These are phyloP conservation scores for Leptinotarsa texana DNA, from an alignment of 1,140 invertebrate genomes.

Conservation along the genomic window DNA sequence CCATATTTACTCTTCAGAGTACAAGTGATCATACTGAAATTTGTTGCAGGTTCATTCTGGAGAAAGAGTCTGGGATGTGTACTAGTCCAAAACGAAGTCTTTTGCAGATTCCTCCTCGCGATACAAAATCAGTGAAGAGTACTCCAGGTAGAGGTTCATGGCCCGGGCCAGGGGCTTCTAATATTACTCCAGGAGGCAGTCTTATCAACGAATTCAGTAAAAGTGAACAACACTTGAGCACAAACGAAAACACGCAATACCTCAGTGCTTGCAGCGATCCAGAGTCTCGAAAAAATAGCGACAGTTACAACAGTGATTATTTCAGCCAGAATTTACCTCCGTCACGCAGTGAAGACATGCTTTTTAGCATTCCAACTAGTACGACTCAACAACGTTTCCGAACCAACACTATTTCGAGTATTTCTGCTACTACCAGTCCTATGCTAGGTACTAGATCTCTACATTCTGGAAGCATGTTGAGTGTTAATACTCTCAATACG, in stretches of 20 bases:
- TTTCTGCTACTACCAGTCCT: conserved; percentile 69
- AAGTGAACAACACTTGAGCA: conserved; percentile 77
- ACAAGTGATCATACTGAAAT: too few relatives aligned
- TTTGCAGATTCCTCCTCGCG: conserved; percentile 71
- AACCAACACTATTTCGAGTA: conserved; percentile 61
- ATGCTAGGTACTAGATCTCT: conserved; percentile 65
- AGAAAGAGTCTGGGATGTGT: conserved; percentile 55
- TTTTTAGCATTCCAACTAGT: conserved; percentile 61
- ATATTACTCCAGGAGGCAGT: conserved; percentile 53
- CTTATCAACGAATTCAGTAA: conserved; percentile 77
- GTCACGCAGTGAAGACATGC: conserved; percentile 76
- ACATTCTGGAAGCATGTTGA: conserved; percentile 63
- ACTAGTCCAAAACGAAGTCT: conserved; percentile 56
- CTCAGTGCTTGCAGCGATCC: conserved; percentile 58
- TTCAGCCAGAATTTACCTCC: conserved; percentile 57
- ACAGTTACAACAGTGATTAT: conserved; percentile 61
- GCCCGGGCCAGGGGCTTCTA: conserved; percentile 75
- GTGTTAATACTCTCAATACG: conserved; percentile 58
- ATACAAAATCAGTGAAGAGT: conserved; percentile 75
- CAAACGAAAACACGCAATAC: conserved; percentile 60
- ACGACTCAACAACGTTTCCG: conserved; percentile 23
- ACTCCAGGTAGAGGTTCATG: conserved; percentile 78
- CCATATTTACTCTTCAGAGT: too few relatives aligned
- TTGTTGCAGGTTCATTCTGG: conserved; percentile 54
- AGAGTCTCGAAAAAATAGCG: conserved; percentile 66